Conservation (phyloP, 2,888 invertebrate genomes). For the Cremastinae sp. region DNA sequence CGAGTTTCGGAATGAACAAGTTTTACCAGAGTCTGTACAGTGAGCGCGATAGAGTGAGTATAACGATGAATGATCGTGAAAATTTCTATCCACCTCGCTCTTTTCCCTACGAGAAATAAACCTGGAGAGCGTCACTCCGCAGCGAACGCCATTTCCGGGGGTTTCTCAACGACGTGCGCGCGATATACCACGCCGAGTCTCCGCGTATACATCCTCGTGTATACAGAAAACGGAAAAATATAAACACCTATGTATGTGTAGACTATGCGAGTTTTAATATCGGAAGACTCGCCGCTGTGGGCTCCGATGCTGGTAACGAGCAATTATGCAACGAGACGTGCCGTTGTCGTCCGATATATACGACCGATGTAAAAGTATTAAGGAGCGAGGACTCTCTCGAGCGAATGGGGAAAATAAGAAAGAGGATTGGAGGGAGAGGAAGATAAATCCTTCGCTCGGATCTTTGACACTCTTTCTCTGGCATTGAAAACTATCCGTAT, state of each 20-base stretch:
- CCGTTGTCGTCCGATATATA: slow-evolving; percentile 62
- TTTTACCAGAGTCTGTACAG: slow-evolving; percentile 20
- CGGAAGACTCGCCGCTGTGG: slow-evolving; percentile 24
- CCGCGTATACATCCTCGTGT: no score
- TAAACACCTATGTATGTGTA: neutral
- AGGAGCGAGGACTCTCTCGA: slow-evolving; percentile 45
- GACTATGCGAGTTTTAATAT: slow-evolving; percentile 15
- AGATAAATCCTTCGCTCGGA: slow-evolving; percentile 48
- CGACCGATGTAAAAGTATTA: slow-evolving; percentile 48
- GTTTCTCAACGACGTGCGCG: slow-evolving; percentile 25
- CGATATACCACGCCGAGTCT: slow-evolving; percentile 2
- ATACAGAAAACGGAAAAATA: neutral
- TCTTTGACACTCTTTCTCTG: slow-evolving; percentile 54
- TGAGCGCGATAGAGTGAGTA: slow-evolving; percentile 27
- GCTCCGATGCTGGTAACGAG: slow-evolving; percentile 59
- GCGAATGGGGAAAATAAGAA: slow-evolving; percentile 25
- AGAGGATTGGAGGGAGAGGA: slow-evolving; percentile 25
- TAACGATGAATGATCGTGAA: slow-evolving; percentile 40
- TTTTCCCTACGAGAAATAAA: neutral
- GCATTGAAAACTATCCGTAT: slow-evolving; percentile 21
- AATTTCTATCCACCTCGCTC: neutral
- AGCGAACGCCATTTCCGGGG: slow-evolving; percentile 44
- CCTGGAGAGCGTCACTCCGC: slow-evolving; percentile 27
- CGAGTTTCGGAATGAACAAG: slow-evolving; percentile 33
- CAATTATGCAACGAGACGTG: slow-evolving; percentile 63